Evolutionary conservation across 2,797 vertebrate species (phyloP), one percentile per base, ranked within the genome.

Genomic region (Rachycentron canadum): DNA sequence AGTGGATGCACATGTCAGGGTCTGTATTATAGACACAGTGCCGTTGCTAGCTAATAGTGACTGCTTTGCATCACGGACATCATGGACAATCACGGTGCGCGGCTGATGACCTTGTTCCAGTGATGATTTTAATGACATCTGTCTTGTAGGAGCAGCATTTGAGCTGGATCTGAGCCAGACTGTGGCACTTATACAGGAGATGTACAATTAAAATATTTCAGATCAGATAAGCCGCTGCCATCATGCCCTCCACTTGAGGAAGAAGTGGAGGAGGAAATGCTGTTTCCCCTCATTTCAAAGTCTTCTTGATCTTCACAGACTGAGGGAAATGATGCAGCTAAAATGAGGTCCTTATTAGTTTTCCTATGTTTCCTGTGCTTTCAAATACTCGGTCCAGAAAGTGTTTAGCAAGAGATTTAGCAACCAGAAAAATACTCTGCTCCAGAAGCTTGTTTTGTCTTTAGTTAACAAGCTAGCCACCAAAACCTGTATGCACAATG

Each of bases 101-200:
- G 26, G n/a, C 80, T 76, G 86, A 77, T 80, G 74, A 85, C 71
- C 34, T 53, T 26, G 45, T 45, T 71, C 76, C 80, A 16, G 21
- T 61, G 69, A 73, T 82, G 73, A 81, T 81, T 85, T 89, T 89
- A 88, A 89, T 82, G 80, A 82, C 76, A 76, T 79, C 81, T 81
- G 69, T 85, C 79, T 84, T 40, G 19, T 59, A 71, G 83, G 81
- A 86, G 87, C 66, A 71, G 81, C 38, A 30, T 82, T 70, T 76
- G 21, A 67, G 56, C 14, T 75, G 79, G 78, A 78, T 76, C 26
- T 0, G 47, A 77, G 70, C 78, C 73, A 73, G 53, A 71, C n/a
- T n/a, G n/a, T n/a, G n/a, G n/a, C n/a, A 83, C 84, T 83, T 72
- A 84, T 73, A 84, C 86, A 80, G 64, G 65, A 87, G 77, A 88